Evolutionary conservation across 1,140 invertebrate genomes (phyloP).

Genomic region (Vollenhovia emeryi): DNA sequence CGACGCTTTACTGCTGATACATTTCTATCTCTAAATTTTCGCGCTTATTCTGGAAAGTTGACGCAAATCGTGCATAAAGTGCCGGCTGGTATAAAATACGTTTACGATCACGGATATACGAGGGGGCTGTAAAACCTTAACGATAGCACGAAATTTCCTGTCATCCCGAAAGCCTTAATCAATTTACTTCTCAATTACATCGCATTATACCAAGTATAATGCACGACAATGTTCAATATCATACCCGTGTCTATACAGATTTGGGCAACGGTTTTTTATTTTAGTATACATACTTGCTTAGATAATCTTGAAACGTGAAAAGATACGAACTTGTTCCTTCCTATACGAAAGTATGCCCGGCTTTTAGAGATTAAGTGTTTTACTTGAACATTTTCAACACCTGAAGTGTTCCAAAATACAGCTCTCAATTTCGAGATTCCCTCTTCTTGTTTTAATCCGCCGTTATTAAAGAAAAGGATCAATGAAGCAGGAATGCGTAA

Average conservation of each 20-base stretch:
- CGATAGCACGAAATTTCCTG: constrained; percentile 36
- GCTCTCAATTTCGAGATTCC: neutral
- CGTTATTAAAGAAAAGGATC: neutral
- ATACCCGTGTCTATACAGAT: neutral
- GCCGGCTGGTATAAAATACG: constrained; percentile 40
- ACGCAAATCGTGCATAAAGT: constrained; percentile 56
- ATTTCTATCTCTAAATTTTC: constrained; percentile 59
- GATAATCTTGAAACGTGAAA: neutral
- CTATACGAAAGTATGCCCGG: too few relatives aligned
- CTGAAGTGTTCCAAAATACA: neutral
- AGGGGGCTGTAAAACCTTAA: constrained; percentile 1
- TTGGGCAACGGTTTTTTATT: neutral
- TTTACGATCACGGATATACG: constrained; percentile 51
- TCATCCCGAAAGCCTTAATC: constrained; percentile 17
- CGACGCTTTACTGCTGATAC: constrained; percentile 45
- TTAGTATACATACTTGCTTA: neutral
- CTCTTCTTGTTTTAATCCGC: neutral
- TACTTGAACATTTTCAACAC: too few relatives aligned
- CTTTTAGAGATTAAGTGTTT: too few relatives aligned
- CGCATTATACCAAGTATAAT: neutral
- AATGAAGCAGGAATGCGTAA: neutral
- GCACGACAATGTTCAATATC: neutral
- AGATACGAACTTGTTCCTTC: neutral
- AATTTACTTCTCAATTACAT: constrained; percentile 7
- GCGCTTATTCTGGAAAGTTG: constrained; percentile 47